Percentiles rank a stretch among this genome's conserved stretches.
These are phyloP conservation scores for Leptura quadrifasciata DNA, from an alignment of 2,888 invertebrate species.

Conservation along the genomic window DNA sequence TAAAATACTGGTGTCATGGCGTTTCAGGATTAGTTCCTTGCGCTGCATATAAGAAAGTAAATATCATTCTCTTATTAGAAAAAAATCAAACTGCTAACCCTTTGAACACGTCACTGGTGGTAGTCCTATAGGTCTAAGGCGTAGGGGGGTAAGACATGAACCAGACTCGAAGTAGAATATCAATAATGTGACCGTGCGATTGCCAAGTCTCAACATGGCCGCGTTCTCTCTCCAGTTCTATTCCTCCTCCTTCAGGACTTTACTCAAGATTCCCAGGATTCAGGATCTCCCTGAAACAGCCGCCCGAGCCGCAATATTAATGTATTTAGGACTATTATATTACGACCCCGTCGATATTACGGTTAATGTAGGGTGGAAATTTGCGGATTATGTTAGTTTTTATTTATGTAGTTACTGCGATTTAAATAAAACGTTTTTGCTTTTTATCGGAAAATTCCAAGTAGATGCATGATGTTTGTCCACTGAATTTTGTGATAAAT, in stretches of 20 bases:
- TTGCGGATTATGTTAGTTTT: slow-evolving; percentile 12
- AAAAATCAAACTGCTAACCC: background rate
- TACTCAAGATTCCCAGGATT: slow-evolving; percentile 57
- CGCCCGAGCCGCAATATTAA: slow-evolving; percentile 58
- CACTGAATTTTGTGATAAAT: too few species aligned
- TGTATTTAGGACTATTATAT: slow-evolving; percentile 60
- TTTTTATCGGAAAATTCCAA: too few species aligned
- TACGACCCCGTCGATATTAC: slow-evolving; percentile 45
- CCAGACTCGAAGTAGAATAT: slow-evolving; percentile 73
- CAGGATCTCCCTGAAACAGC: slow-evolving; percentile 54
- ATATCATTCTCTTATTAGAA: background rate
- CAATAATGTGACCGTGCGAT: slow-evolving; percentile 74
- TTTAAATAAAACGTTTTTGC: too few species aligned
- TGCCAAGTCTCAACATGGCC: slow-evolving; percentile 70
- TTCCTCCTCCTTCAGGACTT: slow-evolving; percentile 55
- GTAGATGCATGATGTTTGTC: too few species aligned
- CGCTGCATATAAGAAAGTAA: too few species aligned
- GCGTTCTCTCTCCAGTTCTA: slow-evolving; percentile 58
- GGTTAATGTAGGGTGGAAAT: slow-evolving; percentile 20
- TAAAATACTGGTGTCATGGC: too few species aligned
- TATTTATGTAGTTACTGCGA: background rate
- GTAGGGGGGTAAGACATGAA: slow-evolving; percentile 67
- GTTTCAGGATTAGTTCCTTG: background rate
- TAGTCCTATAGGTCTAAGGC: slow-evolving; percentile 33
- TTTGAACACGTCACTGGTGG: slow-evolving; percentile 30